Conservation (phyloP, 1,140 invertebrate genomes). For the Phymorhynchus buccinoides region DNA sequence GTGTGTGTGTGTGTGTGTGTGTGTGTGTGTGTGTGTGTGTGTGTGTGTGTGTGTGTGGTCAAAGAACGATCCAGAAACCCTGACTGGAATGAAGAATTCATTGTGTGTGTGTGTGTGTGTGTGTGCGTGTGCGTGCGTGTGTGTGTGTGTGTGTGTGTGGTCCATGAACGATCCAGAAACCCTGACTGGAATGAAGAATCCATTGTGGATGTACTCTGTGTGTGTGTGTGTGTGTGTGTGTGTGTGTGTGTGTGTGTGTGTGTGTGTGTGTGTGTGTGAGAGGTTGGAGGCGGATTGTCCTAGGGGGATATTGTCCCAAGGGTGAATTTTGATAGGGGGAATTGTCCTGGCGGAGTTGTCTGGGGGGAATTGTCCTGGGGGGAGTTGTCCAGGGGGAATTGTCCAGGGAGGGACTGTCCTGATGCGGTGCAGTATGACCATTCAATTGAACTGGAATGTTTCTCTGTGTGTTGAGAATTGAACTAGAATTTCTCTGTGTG, state of each 20-base stretch:
- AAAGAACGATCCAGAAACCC: not conserved
- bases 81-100: not conserved
- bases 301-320: not conserved
- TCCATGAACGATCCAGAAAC: too few relatives aligned
- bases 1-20: not conserved
- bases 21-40: not conserved
- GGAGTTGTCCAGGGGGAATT: too few relatives aligned
- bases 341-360: too few relatives aligned
- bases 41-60: not conserved
- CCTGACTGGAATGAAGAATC: too few relatives aligned
- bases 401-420: too few relatives aligned
- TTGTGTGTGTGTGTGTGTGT: not conserved
- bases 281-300: not conserved
- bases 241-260: not conserved
- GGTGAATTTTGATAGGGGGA: not conserved
- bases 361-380: too few relatives aligned
- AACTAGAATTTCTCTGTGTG: too few relatives aligned
- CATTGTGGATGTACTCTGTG: not conserved
- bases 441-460: too few relatives aligned
- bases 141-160: not conserved
- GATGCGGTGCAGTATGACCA: too few relatives aligned
- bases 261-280: not conserved
- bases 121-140: not conserved
- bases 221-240: not conserved
- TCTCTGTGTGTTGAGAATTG: too few relatives aligned